These are phyloP conservation scores for Rhopalosiphum padi DNA, from an alignment of 1,140 invertebrate genomes.

Conservation along the genomic window DNA sequence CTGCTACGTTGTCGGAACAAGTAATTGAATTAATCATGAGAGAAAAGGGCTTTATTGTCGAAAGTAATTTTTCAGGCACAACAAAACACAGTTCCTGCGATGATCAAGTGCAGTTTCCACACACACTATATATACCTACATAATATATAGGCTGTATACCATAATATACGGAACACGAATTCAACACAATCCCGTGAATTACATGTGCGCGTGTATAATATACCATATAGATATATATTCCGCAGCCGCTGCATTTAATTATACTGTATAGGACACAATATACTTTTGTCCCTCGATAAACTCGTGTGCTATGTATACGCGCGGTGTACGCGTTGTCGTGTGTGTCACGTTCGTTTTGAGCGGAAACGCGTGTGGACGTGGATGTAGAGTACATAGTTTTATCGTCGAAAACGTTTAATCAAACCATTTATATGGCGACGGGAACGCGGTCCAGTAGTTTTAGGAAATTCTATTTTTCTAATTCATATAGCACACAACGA, in stretches of 20 bases:
- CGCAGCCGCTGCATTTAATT: not conserved
- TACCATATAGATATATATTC: not conserved
- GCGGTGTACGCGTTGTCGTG: not conserved
- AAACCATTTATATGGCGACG: not conserved
- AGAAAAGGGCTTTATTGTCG: slow-evolving; percentile 26
- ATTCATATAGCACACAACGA: no score
- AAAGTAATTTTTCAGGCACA: slow-evolving; percentile 44
- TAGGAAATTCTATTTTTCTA: no score
- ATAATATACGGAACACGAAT: not conserved
- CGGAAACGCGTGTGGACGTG: not conserved
- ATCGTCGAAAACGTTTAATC: not conserved
- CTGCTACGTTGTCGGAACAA: slow-evolving; percentile 29
- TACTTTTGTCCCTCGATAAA: not conserved
- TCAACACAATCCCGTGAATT: not conserved
- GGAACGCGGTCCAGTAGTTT: no score
- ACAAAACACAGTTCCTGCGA: not conserved
- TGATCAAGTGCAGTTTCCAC: not conserved
- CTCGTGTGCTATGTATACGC: not conserved
- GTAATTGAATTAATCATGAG: slow-evolving; percentile 48
- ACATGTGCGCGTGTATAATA: not conserved
- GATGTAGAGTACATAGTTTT: not conserved
- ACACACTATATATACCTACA: not conserved
- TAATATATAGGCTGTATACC: no score
- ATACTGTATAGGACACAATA: not conserved
- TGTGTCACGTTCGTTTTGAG: not conserved